Base-by-base conservation (phyloP, 92 coral and sea anemone genomes). In the Epizoanthus illoricatus region DNA sequence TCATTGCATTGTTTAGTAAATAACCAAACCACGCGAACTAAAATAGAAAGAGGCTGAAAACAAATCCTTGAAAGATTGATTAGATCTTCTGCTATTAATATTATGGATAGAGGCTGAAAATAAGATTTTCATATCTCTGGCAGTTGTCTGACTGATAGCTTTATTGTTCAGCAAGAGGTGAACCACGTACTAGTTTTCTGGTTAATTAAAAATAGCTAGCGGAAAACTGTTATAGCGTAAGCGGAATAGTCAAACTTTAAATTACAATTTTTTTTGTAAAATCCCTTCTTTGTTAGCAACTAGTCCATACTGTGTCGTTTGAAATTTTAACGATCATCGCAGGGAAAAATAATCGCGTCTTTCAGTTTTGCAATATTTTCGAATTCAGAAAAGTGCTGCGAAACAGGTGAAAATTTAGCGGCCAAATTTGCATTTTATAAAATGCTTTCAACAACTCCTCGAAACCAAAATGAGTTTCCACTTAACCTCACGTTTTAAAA, bases 361-460 rank as follows among this genome's bases (percentile, higher is more conserved):
- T 56, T 28, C 56, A 13, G 56, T 49, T 49, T 49, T 8, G 56
- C 56, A 49, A 49, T 49, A 49, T 49, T 49, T 49, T 0, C 11
- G 11, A 49, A 49, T 49, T 49, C 56, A 49, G 56, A 49, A 49
- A 7, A 49, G 12, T 49, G 56, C 42, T 11, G 2, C 17, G 49
- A 15, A 68, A 68, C 79, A 73, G 79, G 79, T 73, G 79, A 49
- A 73, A 47, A 73, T 73, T n/a, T 73, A 16, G 7, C 18, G 10
- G 33, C 28, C 49, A 11, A 8, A 73, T 73, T 47, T 73, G 59
- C 79, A 73, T 47, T 47, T 47, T 47, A 17, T 72, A 47, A 73
- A 21, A 20, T 73, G 63, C 59, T 56, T 56, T 56, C 62, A 56
- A 47, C 28, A 73, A 73, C 17, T n/a, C 24, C 17, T 47, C 39